These are phyloP conservation scores for Pygocentrus nattereri DNA, from an alignment of 2,797 vertebrate genomes.

Conservation along the genomic window DNA sequence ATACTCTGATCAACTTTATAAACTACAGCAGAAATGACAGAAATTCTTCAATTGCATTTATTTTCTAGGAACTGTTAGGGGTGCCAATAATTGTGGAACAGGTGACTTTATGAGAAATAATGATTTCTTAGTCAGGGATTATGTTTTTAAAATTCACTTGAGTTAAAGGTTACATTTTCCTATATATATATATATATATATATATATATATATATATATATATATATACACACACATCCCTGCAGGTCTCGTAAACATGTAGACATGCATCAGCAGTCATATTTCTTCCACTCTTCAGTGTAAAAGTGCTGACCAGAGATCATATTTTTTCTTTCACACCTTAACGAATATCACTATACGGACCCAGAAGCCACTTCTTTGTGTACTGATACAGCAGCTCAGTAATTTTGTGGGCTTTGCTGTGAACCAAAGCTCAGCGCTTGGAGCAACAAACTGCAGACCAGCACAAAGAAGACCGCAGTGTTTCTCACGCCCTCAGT, in stretches of 20 bases:
- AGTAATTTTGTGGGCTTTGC: neutral
- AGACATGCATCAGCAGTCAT: neutral
- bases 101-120: too few species aligned
- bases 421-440: constrained; percentile 20
- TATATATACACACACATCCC: too few species aligned
- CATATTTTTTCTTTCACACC: constrained; percentile 18
- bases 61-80: too few species aligned
- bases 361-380: neutral
- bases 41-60: too few species aligned
- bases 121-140: too few species aligned
- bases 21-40: too few species aligned
- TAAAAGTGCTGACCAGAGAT: neutral
- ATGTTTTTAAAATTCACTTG: too few species aligned
- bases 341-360: constrained; percentile 9
- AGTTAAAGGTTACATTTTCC: too few species aligned
- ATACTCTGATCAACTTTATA: too few species aligned
- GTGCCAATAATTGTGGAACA: too few species aligned
- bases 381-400: constrained; percentile 19
- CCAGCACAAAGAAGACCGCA: constrained; percentile 32
- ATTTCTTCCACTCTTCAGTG: neutral
- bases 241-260: constrained; percentile 1
- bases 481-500: constrained; percentile 55
- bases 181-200: too few species aligned
- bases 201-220: too few species aligned
- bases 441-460: constrained; percentile 42